phyloP scores from a whole-genome alignment of 2,888 invertebrate genomes.

The Spisula solida region DNA sequence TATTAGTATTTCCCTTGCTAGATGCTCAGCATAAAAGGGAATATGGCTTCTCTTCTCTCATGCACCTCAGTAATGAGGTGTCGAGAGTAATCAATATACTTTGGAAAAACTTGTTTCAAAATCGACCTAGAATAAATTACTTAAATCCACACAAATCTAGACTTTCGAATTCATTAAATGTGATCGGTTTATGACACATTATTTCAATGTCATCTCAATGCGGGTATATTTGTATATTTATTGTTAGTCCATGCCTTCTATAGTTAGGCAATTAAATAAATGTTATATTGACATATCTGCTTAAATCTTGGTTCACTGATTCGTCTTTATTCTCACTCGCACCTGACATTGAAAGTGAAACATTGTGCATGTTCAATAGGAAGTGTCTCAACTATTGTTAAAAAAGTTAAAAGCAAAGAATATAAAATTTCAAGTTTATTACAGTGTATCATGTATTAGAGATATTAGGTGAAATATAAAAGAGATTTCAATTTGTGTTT shows the following conservation, averaged over 20 bases:
- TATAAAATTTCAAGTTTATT: background rate
- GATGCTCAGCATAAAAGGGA: too few relatives aligned
- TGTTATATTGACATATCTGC: slow-evolving; percentile 1
- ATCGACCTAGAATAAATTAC: too few relatives aligned
- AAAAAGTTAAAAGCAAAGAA: background rate
- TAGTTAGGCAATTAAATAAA: background rate
- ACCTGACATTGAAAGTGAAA: background rate
- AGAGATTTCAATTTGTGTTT: background rate
- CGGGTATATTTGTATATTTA: background rate
- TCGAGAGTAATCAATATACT: too few relatives aligned
- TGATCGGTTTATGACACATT: background rate
- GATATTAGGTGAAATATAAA: background rate
- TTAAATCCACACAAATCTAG: too few relatives aligned
- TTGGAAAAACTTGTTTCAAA: too few relatives aligned
- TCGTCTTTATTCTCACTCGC: background rate
- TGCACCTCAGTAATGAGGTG: too few relatives aligned
- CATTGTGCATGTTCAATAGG: background rate
- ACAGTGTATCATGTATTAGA: background rate
- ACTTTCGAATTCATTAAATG: background rate
- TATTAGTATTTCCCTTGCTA: too few relatives aligned
- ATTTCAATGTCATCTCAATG: background rate
- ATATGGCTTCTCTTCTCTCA: too few relatives aligned
- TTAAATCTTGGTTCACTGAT: slow-evolving; percentile 11
- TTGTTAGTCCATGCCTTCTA: background rate
- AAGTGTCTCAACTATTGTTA: background rate